Evolutionary conservation across 2,113 vertebrate species (phyloP).

Genomic region (Bathybates hornii): DNA sequence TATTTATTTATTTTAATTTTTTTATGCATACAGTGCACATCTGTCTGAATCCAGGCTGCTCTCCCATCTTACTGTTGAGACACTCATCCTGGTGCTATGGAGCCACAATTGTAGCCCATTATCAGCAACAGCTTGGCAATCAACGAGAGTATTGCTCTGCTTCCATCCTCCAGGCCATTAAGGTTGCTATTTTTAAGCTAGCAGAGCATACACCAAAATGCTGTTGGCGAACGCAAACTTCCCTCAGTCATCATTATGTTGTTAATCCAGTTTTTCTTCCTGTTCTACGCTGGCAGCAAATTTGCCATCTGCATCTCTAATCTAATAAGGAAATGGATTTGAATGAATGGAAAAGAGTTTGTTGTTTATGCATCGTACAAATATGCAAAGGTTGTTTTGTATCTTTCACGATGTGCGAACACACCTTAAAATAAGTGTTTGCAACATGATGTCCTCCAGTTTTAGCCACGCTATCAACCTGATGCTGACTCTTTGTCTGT

Average conservation of each 20-base stretch:
- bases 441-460: neutral
- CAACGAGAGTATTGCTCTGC: neutral
- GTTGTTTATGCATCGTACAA: neutral
- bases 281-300: conserved; percentile 21
- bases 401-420: neutral
- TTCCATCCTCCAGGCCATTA: conserved; percentile 12
- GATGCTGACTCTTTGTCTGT: neutral
- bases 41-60: neutral
- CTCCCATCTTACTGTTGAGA: neutral
- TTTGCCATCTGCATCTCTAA: neutral
- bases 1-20: neutral
- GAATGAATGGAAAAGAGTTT: neutral
- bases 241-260: neutral
- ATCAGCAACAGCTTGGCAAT: conserved; percentile 10
- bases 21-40: neutral
- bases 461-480: neutral
- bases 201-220: neutral
- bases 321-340: conserved; percentile 3
- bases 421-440: neutral
- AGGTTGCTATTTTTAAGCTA: conserved; percentile 33
- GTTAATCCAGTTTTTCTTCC: conserved; percentile 38
- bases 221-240: neutral
- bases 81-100: neutral
- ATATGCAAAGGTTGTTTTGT: neutral
- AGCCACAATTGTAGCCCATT: neutral